phyloP scores from a whole-genome alignment of 2,797 vertebrate species.

The Percopsis omiscomaycus region DNA sequence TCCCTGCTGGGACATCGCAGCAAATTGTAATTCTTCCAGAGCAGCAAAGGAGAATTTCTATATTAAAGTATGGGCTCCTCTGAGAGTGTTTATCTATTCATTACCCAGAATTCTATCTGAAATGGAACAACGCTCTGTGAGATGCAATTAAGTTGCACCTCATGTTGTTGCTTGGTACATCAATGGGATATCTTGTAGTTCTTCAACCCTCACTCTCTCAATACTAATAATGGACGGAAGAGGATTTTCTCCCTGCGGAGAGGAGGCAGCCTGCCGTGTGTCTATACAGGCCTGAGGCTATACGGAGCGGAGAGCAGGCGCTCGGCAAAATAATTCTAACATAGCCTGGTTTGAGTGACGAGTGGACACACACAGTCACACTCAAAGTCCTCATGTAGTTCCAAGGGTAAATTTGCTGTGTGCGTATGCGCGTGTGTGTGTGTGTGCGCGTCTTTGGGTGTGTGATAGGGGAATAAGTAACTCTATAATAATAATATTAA shows the following conservation, averaged over 20 bases:
- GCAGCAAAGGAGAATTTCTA: constrained; percentile 25
- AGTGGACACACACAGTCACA: constrained; percentile 2
- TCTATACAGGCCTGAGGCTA: constrained; percentile 48
- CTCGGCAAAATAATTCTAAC: constrained; percentile 62
- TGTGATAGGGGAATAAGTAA: background rate
- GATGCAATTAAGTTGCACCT: constrained; percentile 33
- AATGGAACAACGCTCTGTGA: constrained; percentile 40
- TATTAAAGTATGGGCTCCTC: constrained; percentile 21
- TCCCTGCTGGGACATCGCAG: constrained; percentile 9
- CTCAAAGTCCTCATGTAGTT: constrained; percentile 20
- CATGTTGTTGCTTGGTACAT: constrained; percentile 29
- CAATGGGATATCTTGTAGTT: constrained; percentile 11
- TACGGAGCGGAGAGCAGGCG: constrained; percentile 40
- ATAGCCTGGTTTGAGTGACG: constrained; percentile 31
- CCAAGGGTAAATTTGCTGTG: constrained; percentile 7
- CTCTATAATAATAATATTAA: background rate
- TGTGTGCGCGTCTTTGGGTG: background rate
- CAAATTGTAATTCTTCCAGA: constrained; percentile 24
- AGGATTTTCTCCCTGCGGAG: constrained; percentile 45
- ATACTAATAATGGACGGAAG: constrained; percentile 53
- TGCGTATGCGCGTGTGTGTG: constrained; percentile 6
- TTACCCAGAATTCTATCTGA: constrained; percentile 24
- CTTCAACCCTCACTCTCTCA: constrained; percentile 22
- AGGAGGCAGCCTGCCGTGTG: constrained; percentile 54
- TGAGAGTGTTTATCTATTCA: constrained; percentile 41